Percentiles rank a stretch among this genome's conserved stretches.
Evolutionary conservation across 2,888 invertebrate genomes (phyloP).

Genomic region (Helobdella robusta): DNA sequence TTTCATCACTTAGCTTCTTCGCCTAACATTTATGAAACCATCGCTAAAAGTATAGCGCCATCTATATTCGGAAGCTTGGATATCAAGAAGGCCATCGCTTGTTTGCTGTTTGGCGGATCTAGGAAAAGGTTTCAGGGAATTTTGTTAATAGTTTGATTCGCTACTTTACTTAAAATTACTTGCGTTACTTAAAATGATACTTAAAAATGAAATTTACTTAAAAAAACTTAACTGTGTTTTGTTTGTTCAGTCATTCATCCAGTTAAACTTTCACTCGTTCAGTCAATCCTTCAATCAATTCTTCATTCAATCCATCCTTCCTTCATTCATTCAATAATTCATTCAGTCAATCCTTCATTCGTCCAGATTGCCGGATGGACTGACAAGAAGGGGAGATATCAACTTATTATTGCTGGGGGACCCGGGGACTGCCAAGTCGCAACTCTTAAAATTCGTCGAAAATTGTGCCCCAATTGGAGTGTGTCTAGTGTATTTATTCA

Average conservation of each 20-base stretch:
- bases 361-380: slow-evolving; percentile 80
- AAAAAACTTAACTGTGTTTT: neutral
- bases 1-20: slow-evolving; percentile 74
- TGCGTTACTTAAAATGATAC: neutral
- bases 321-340: too few relatives aligned
- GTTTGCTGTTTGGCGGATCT: slow-evolving; percentile 81
- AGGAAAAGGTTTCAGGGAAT: slow-evolving; percentile 54
- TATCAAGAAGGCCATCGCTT: slow-evolving; percentile 92
- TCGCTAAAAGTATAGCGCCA: slow-evolving; percentile 84
- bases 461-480: slow-evolving; percentile 84
- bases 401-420: slow-evolving; percentile 89
- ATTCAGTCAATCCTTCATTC: too few relatives aligned
- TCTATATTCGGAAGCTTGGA: slow-evolving; percentile 88
- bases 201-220: too few relatives aligned
- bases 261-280: too few relatives aligned
- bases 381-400: slow-evolving; percentile 89
- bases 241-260: too few relatives aligned
- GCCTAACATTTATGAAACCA: slow-evolving; percentile 75
- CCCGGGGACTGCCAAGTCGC: slow-evolving; percentile 98
- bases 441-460: slow-evolving; percentile 91
- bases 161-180: neutral
- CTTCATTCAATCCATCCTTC: too few relatives aligned
- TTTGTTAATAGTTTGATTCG: too few relatives aligned
- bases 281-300: too few relatives aligned
- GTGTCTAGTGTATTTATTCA: too few relatives aligned